phyloP scores from a whole-genome alignment of 2,888 invertebrate genomes.

The Bhutanitis thaidina region DNA sequence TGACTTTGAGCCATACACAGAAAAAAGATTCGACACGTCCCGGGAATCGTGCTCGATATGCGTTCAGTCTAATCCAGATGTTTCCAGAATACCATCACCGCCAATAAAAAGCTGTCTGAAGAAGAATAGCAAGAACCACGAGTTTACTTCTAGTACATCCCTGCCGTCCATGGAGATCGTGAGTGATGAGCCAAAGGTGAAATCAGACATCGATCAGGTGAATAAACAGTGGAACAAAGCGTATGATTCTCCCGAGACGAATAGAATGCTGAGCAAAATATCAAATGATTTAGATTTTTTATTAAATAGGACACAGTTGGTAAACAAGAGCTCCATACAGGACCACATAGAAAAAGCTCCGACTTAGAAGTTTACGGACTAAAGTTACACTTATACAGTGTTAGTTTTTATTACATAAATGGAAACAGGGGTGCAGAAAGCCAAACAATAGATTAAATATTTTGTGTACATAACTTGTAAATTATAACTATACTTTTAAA shows the following conservation, averaged over 20 bases:
- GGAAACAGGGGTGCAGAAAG: conserved; percentile 61
- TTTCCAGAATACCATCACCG: conserved; percentile 57
- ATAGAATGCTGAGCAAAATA: conserved; percentile 88
- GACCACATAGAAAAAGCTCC: conserved; percentile 65
- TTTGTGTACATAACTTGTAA: conserved; percentile 24
- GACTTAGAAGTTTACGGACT: conserved; percentile 43
- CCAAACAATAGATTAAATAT: conserved; percentile 30
- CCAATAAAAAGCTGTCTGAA: conserved; percentile 73
- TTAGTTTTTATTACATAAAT: conserved; percentile 34
- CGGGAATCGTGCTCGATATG: conserved; percentile 64
- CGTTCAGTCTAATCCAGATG: conserved; percentile 62
- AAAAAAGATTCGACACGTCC: conserved; percentile 49
- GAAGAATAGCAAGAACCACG: conserved; percentile 45
- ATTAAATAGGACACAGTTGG: conserved; percentile 82
- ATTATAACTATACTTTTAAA: not conserved
- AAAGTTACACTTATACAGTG: conserved; percentile 28
- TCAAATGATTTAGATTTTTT: conserved; percentile 90
- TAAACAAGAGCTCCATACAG: conserved; percentile 38
- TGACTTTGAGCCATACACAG: conserved; percentile 56
- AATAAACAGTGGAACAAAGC: conserved; percentile 62
- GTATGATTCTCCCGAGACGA: conserved; percentile 62
- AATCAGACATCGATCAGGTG: conserved; percentile 59
- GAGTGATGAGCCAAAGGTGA: conserved; percentile 43
- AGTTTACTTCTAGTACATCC: conserved; percentile 53
- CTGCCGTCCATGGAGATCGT: conserved; percentile 56